These are phyloP conservation scores for Drosophila anceps DNA, from an alignment of 2,888 invertebrate genomes.

Conservation along the genomic window DNA sequence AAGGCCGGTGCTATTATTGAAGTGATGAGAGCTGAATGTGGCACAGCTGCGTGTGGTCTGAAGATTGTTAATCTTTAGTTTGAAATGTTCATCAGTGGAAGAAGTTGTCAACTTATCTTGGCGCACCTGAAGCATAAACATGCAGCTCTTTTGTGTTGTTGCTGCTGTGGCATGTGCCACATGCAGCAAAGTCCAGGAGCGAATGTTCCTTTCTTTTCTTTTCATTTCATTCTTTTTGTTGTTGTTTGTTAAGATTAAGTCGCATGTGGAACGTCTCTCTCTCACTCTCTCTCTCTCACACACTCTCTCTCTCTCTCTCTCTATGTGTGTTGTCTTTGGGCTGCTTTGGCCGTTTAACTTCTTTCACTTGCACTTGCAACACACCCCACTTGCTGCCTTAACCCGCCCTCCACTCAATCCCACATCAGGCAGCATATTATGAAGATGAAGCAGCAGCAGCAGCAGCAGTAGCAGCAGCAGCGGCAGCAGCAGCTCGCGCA, in stretches of 20 bases:
- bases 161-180: conserved; percentile 41
- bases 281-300: neutral
- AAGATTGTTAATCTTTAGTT: conserved; percentile 20
- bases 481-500: conserved; percentile 53
- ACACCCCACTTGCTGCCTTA: neutral
- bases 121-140: conserved; percentile 23
- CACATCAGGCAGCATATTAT: conserved; percentile 57
- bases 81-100: conserved; percentile 18
- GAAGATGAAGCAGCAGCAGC: conserved; percentile 29
- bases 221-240: conserved; percentile 9
- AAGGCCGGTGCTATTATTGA: neutral
- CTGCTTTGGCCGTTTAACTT: conserved; percentile 76
- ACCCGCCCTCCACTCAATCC: neutral
- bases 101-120: conserved; percentile 24
- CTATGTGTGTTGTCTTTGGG: conserved; percentile 54
- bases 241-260: conserved; percentile 54
- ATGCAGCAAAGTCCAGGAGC: conserved; percentile 32
- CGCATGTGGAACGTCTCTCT: conserved; percentile 50
- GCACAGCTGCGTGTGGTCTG: neutral
- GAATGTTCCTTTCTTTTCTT: conserved; percentile 22
- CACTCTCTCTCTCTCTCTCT: conserved; percentile 3
- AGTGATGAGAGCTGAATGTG: neutral
- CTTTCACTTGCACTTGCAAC: conserved; percentile 69
- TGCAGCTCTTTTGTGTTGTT: conserved; percentile 21
- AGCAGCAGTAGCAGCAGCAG: conserved; percentile 20